A percentile compares a stretch with the other conserved stretches of the same genome.
Conservation (phyloP, 2,113 vertebrate species). For the Epinephelus lanceolatus region DNA sequence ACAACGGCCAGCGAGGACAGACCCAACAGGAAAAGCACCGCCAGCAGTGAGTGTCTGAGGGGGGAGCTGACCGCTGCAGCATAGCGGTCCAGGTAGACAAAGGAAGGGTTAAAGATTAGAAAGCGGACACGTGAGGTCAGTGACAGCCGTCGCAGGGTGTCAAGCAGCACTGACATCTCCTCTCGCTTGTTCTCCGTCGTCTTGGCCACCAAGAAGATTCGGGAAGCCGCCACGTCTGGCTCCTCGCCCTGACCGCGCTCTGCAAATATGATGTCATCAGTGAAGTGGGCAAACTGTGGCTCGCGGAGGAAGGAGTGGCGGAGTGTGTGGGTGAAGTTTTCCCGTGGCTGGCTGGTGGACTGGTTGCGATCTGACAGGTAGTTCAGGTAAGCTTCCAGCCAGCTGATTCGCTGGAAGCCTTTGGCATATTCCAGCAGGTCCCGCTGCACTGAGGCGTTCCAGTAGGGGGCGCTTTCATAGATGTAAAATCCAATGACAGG, state of each 20-base stretch:
- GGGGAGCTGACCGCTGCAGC: slow-evolving; percentile 97
- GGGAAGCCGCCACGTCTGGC: slow-evolving; percentile 95
- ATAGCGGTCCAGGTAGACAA: slow-evolving; percentile 98
- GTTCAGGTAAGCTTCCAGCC: slow-evolving; percentile 97
- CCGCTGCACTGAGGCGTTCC: slow-evolving; percentile 97
- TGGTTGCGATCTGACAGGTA: slow-evolving; percentile 95
- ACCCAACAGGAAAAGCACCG: slow-evolving; percentile 96
- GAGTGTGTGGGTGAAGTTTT: slow-evolving; percentile 94
- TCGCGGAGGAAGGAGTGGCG: slow-evolving; percentile 93
- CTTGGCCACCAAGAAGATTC: slow-evolving; percentile 98
- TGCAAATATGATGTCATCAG: slow-evolving; percentile 97
- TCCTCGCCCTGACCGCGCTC: slow-evolving; percentile 95
- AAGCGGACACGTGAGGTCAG: slow-evolving; percentile 98
- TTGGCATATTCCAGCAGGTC: slow-evolving; percentile 95
- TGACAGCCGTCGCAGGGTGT: slow-evolving; percentile 95
- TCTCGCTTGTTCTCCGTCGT: slow-evolving; percentile 97
- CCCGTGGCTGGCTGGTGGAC: slow-evolving; percentile 92
- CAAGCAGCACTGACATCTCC: slow-evolving; percentile 97
- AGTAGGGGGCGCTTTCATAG: slow-evolving; percentile 98
- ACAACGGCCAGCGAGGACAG: slow-evolving; percentile 95
- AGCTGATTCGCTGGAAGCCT: slow-evolving; percentile 98
- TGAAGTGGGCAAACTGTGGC: slow-evolving; percentile 94
- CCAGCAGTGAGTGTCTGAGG: slow-evolving; percentile 96
- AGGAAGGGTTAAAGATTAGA: slow-evolving; percentile 98
- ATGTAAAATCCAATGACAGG: slow-evolving; percentile 99